Conservation (phyloP, 2,797 vertebrate species). For the Eptatretus atami region DNA sequence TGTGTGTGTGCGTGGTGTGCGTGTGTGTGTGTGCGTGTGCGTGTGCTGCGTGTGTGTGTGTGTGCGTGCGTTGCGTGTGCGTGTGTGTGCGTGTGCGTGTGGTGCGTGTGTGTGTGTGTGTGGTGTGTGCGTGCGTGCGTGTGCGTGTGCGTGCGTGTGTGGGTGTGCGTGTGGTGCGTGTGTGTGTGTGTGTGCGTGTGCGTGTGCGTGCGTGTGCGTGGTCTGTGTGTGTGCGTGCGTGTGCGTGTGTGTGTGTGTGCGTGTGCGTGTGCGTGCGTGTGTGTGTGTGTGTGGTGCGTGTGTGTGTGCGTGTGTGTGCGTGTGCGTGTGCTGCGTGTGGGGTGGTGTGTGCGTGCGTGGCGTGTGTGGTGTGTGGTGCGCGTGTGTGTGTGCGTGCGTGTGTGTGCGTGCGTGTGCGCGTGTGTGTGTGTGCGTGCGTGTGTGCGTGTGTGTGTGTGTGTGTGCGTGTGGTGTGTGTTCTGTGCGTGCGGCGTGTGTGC, state of each 20-base stretch:
- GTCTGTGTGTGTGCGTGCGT: not conserved
- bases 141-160: no score
- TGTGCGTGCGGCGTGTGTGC: no score
- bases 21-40: no score
- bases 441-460: not conserved
- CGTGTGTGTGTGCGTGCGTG: not conserved
- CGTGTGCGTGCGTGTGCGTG: not conserved
- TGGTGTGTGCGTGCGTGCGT: no score
- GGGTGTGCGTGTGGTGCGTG: no score
- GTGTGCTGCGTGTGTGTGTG: no score
- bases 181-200: slow-evolving; percentile 1
- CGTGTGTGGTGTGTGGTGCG: no score
- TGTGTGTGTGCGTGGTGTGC: slow-evolving; percentile 1
- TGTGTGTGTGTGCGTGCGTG: not conserved
- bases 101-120: no score
- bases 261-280: not conserved
- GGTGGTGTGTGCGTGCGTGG: no score
- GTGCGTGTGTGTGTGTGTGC: not conserved
- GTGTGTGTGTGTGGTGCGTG: not conserved
- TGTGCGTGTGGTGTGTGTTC: no score
- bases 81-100: no score
- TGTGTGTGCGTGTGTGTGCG: not conserved
- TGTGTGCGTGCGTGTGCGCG: not conserved
- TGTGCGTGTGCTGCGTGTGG: not conserved
- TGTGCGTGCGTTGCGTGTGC: no score